A percentile compares a stretch with the other conserved stretches of the same genome.
Conservation (phyloP, 2,888 invertebrate genomes). For the Brachyptera risi region DNA sequence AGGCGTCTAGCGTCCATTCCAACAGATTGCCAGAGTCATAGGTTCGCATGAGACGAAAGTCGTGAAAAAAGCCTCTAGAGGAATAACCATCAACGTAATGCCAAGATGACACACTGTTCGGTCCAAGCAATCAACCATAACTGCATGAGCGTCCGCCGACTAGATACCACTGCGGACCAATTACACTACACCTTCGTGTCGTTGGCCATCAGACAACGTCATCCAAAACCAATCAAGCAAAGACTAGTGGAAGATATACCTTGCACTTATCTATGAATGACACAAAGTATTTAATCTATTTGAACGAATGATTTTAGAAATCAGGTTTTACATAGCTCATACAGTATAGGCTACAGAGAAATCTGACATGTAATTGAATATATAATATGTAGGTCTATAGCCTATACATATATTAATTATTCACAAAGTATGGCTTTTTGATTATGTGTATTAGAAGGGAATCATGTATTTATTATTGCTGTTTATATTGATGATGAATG, state of each 20-base stretch:
- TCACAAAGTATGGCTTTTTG: too few species aligned
- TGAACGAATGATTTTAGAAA: too few species aligned
- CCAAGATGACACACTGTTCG: conserved; percentile 4
- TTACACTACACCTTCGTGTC: background rate
- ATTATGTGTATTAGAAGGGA: too few species aligned
- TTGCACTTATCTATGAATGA: background rate
- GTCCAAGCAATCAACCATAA: conserved; percentile 18
- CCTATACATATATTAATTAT: too few species aligned
- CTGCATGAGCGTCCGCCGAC: background rate
- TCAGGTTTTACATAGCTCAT: too few species aligned
- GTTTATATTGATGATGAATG: too few species aligned
- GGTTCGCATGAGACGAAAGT: background rate
- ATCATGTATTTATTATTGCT: too few species aligned
- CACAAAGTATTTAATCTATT: too few species aligned
- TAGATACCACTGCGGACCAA: background rate
- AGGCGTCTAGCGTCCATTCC: conserved; percentile 8
- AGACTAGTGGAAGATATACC: background rate
- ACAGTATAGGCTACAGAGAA: too few species aligned
- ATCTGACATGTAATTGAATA: too few species aligned
- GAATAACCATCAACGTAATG: conserved; percentile 16
- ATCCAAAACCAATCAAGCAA: background rate
- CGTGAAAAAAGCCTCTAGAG: conserved; percentile 1
- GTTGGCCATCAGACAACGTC: background rate
- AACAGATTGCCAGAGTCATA: conserved; percentile 5
- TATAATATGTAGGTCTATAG: too few species aligned